Base-by-base conservation (phyloP, 2,797 vertebrate species). In the Tolypeutes matacus region DNA sequence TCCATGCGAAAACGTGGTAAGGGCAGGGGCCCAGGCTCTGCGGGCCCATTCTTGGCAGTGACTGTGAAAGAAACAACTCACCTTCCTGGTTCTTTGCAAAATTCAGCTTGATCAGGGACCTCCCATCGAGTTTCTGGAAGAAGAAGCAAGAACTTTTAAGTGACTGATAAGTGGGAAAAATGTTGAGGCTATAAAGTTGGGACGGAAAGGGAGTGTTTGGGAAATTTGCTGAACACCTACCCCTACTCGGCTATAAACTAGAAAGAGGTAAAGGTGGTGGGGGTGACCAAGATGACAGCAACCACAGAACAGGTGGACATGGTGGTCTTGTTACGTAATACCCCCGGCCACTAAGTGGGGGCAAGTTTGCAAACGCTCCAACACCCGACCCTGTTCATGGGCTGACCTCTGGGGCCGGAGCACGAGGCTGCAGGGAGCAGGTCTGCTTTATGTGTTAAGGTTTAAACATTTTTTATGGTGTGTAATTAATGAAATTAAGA, bases 41-140 rank as follows among this genome's bases (percentile, higher is more conserved):
- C 0, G 2, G 31, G 56, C 36, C 81, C 29, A 23, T 5, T 25
- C 49, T 21, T 11, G 7, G 12, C 36, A 77, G 64, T 4, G 8
- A 20, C n/a, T 64, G 8, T 25, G 6, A 56, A 83, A 39, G 42
- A 12, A 11, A 18, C 25, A 31, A 98, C 98, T 98, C 98, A 99
- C 99, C 99, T 95, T 99, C 99, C 10, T 87, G 99, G 98, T 99
- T 99, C 98, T 99, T 99, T 95, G 98, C 97, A 92, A 99, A 97
- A 98, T 99, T 99, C 72, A 99, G 98, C 97, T 99, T 99, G 98
- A 99, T 99, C 93, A 99, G 99, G 56, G 99, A 98, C 97, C 99
- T 99, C 53, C 98, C 99, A 49, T 99, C 99, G 27, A 99, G 98
- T 98, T 99, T 99, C 99, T 99, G 96, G 95, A 98, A 97, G 84